Evolutionary conservation across 2,113 vertebrate species (phyloP).

Genomic region (Colinus virginianus): DNA sequence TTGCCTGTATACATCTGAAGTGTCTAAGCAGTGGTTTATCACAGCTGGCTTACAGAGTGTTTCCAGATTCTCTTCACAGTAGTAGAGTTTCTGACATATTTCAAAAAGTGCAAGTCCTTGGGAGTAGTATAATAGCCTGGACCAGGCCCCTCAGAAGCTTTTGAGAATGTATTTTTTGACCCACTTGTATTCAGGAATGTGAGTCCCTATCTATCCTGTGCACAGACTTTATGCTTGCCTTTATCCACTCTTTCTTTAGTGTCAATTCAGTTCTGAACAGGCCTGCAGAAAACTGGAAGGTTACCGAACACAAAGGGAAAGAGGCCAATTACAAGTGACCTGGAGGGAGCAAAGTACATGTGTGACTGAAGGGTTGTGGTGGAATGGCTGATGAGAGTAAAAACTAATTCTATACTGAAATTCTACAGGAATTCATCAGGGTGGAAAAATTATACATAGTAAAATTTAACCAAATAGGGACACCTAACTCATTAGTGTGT

Average conservation of each 20-base stretch:
- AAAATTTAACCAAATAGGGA: slow-evolving; percentile 18
- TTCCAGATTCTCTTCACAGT: slow-evolving; percentile 35
- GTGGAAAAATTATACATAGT: background rate
- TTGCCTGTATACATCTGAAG: background rate
- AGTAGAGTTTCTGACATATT: background rate
- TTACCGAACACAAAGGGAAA: slow-evolving; percentile 42
- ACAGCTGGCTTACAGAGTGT: slow-evolving; percentile 31
- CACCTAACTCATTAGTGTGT: background rate
- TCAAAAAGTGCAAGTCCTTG: slow-evolving; percentile 30
- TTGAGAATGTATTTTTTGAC: slow-evolving; percentile 42
- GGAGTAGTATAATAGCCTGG: slow-evolving; percentile 3
- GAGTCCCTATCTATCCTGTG: slow-evolving; percentile 6
- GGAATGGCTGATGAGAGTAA: background rate
- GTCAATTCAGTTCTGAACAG: slow-evolving; percentile 41
- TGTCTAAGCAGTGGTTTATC: slow-evolving; percentile 23
- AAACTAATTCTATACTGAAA: slow-evolving; percentile 29
- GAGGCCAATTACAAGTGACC: slow-evolving; percentile 65
- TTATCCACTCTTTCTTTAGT: slow-evolving; percentile 40
- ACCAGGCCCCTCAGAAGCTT: slow-evolving; percentile 8
- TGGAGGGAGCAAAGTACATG: background rate
- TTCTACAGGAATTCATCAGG: background rate
- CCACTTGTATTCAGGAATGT: background rate
- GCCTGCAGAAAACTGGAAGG: slow-evolving; percentile 28
- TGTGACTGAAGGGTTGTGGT: background rate
- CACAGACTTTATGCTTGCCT: slow-evolving; percentile 42